Base-by-base conservation (phyloP, 2,113 vertebrate genomes). In the Bufo bufo region DNA sequence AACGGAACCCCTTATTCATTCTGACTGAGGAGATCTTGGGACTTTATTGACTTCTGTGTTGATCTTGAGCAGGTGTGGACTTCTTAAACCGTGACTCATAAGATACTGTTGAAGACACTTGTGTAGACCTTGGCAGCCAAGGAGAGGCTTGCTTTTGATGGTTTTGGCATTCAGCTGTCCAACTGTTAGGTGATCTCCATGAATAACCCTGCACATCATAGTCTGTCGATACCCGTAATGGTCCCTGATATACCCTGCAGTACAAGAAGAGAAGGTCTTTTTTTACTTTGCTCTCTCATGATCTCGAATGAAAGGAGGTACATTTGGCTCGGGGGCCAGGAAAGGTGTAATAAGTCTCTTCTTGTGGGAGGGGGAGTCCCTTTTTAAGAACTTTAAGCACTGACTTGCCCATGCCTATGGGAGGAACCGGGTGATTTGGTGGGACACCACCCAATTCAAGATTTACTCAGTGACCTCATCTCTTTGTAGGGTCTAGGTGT, bases 401-500 rank as follows among this genome's bases (percentile, higher is more conserved):
- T 69, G 75, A 79, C 77, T 43, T 87, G 45, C 23, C 63, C 50
- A 80, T 80, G 82, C 63, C 50, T 87, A 45, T 87, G 86, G 86
- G 86, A 87, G 86, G 86, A 72, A 81, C 77, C 77, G 17, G 23
- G 9, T n/a, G 16, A 59, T 20, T 54, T 58, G 54, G 33, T 45
- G 71, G 52, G 58, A 19, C 52, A 13, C 77, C 85, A 43, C 77
- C 86, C 86, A 59, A n/a, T 72, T 5, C 12, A 11, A 45, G 65
- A 61, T 87, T 87, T 87, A 87, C 86, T 71, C 65, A 87, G 50
- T 87, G 86, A 87, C 63, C 50, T 87, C 23, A 87, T 72, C 86
- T 69, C 77, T 87, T 81, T 82, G 86, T 74, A 66, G 75, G 65
- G 49, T 43, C 66, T n/a, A 78, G 86, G 86, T 50, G 86, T n/a